Evolutionary conservation across 2,113 vertebrate genomes (phyloP).

Genomic region (Cochlearius cochlearius): DNA sequence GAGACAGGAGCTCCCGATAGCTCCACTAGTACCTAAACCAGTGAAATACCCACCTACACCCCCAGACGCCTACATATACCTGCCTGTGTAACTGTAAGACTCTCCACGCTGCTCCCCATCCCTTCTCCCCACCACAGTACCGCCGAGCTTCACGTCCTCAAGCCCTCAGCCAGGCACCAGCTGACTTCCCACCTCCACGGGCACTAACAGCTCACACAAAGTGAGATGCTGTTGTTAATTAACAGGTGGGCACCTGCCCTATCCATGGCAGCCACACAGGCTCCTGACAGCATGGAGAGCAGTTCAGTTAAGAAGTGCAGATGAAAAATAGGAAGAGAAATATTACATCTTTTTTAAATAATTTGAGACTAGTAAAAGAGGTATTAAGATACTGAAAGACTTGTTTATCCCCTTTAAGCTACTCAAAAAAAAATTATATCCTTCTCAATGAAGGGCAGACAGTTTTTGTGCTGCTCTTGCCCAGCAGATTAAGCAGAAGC

Average conservation of each 20-base stretch:
- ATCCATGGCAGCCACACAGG: background rate
- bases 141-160: background rate
- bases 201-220: background rate
- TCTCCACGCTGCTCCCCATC: background rate
- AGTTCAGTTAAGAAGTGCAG: background rate
- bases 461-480: background rate
- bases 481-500: background rate
- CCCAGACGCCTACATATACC: fast-evolving
- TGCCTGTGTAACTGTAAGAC: fast-evolving
- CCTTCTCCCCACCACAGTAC: background rate
- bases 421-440: background rate
- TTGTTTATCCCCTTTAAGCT: background rate
- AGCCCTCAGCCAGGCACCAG: background rate
- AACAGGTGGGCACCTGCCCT: background rate
- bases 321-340: background rate
- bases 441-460: background rate
- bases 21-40: background rate
- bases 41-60: background rate
- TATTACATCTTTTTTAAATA: background rate
- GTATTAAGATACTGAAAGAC: fast-evolving
- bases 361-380: background rate
- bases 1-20: background rate
- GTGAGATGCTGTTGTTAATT: background rate
- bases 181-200: background rate
- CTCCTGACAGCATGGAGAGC: background rate